A percentile compares a stretch with the other conserved stretches of the same genome.
These are phyloP conservation scores for Halictus quadricinctus DNA, from an alignment of 2,888 invertebrate genomes.

Conservation along the genomic window DNA sequence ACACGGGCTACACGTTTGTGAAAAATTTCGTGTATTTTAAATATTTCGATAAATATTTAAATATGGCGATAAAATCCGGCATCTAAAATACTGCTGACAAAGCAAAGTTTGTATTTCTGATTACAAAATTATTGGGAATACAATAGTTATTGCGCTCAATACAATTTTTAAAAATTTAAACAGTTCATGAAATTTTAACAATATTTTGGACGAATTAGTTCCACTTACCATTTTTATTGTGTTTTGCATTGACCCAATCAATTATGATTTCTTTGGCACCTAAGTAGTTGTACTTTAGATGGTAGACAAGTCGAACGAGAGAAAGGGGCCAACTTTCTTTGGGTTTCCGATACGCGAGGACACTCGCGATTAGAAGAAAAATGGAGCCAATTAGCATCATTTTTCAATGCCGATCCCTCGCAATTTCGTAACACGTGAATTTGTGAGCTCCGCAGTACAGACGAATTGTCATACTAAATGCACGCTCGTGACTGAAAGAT, in stretches of 20 bases:
- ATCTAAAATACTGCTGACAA: neutral
- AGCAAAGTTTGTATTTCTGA: neutral
- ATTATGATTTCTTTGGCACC: neutral
- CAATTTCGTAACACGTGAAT: neutral
- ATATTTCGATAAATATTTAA: neutral
- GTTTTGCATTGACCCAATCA: slow-evolving; percentile 12
- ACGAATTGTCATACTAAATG: neutral
- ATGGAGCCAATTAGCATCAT: slow-evolving; percentile 41
- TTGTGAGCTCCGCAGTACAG: neutral
- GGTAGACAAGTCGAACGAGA: neutral
- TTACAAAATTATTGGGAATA: neutral
- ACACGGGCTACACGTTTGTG: neutral
- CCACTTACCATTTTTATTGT: slow-evolving; percentile 47
- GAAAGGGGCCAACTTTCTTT: neutral
- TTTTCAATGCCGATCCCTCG: neutral
- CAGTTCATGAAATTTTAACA: neutral
- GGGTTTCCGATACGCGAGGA: slow-evolving; percentile 24
- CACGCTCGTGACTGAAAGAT: neutral
- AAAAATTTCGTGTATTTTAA: neutral
- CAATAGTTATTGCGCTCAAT: slow-evolving; percentile 15
- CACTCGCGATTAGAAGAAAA: slow-evolving; percentile 32
- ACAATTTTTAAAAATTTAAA: neutral
- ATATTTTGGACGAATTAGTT: neutral
- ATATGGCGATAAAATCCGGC: neutral
- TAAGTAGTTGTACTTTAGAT: slow-evolving; percentile 15